phyloP scores from a whole-genome alignment of 37 sponge, comb jelly and placozoan genomes.

The Chondrosia reniformis region DNA sequence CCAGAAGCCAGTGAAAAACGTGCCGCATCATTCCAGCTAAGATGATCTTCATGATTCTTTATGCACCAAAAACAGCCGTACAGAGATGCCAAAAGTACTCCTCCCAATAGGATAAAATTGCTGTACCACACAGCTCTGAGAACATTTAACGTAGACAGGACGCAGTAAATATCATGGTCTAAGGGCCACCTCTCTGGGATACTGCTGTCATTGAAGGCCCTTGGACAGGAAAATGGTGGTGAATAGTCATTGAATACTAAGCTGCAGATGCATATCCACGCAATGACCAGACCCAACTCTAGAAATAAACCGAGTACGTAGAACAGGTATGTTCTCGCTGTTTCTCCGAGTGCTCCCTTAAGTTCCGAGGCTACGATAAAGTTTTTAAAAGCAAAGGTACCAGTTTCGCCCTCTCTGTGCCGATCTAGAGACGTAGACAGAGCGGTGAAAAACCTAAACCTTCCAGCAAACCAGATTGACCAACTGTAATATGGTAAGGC shows the following conservation, averaged over 20 bases:
- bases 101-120: slow-evolving; percentile 44
- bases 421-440: slow-evolving; percentile 36
- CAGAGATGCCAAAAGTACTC: neutral
- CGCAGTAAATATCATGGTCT: neutral
- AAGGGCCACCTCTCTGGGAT: slow-evolving; percentile 13
- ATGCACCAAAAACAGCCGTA: slow-evolving; percentile 48
- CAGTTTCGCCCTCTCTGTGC: slow-evolving; percentile 38
- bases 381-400: slow-evolving; percentile 33
- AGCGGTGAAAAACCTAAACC: slow-evolving; percentile 53
- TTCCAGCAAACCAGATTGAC: slow-evolving; percentile 39
- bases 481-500: slow-evolving; percentile 56
- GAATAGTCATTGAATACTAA: slow-evolving; percentile 43
- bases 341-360: neutral
- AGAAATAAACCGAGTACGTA: neutral
- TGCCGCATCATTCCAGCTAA: slow-evolving; percentile 35
- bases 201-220: neutral
- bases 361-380: slow-evolving; percentile 24
- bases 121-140: slow-evolving; percentile 33
- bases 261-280: neutral
- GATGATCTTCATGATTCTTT: slow-evolving; percentile 29
- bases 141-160: slow-evolving; percentile 44
- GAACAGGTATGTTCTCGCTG: neutral
- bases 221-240: slow-evolving; percentile 50
- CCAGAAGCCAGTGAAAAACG: slow-evolving; percentile 36
- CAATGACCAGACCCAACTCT: neutral